A percentile compares a stretch with the other conserved stretches of the same genome.
Evolutionary conservation across 1,140 invertebrate species (phyloP).

Genomic region (Aphaenogaster rudis): DNA sequence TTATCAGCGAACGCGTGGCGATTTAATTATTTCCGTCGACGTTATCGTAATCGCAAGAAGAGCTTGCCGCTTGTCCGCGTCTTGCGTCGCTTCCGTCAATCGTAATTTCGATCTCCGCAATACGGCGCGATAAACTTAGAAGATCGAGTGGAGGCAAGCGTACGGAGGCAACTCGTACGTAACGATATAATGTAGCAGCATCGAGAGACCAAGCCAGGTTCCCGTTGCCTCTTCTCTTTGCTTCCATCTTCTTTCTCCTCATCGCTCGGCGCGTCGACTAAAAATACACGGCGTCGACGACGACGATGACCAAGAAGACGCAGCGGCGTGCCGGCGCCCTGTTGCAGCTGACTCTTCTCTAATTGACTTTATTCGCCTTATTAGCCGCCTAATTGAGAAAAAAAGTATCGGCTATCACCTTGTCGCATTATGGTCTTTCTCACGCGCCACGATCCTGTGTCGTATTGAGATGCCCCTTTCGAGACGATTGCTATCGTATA

Average conservation of each 20-base stretch:
- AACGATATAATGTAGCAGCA: background rate
- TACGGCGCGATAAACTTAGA: background rate
- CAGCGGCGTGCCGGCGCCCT: constrained; percentile 54
- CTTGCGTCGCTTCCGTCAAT: background rate
- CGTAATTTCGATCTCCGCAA: background rate
- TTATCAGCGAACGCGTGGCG: background rate
- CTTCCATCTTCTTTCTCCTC: background rate
- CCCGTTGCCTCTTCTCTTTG: background rate
- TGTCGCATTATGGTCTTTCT: background rate
- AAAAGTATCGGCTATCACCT: constrained; percentile 78
- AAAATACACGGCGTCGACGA: background rate
- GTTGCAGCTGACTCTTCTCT: constrained; percentile 74
- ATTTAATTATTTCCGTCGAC: constrained; percentile 2
- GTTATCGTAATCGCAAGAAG: background rate
- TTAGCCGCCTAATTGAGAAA: constrained; percentile 80
- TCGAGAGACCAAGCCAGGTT: background rate
- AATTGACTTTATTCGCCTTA: constrained; percentile 82
- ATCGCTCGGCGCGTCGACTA: background rate
- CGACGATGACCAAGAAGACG: background rate
- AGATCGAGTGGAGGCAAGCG: too few species aligned
- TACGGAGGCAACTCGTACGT: too few species aligned
- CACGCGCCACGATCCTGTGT: too few species aligned
- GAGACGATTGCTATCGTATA: background rate
- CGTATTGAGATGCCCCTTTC: background rate
- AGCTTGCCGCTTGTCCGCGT: background rate